A percentile compares a stretch with the other conserved stretches of the same genome.
These are phyloP conservation scores for Eledona agricola DNA, from an alignment of 2,888 invertebrate genomes.

Conservation along the genomic window DNA sequence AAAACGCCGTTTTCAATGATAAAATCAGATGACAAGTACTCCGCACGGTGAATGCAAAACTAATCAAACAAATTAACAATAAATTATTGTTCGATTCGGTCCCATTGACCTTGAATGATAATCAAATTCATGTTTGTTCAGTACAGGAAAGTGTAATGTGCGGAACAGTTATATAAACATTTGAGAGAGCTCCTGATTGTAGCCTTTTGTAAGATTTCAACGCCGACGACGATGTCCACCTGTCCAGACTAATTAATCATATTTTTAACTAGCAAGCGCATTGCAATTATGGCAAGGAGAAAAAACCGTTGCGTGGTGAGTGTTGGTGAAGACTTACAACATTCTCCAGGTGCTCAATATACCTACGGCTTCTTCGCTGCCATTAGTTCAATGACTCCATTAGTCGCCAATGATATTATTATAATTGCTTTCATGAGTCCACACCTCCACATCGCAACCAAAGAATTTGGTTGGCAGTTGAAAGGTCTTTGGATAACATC, in stretches of 20 bases:
- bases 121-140: constrained; percentile 14
- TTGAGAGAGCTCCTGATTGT: constrained; percentile 7
- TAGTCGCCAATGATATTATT: constrained; percentile 20
- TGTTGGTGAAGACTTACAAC: constrained; percentile 25
- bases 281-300: no score
- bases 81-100: constrained; percentile 16
- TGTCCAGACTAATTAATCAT: constrained; percentile 6
- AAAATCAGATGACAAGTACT: constrained; percentile 15
- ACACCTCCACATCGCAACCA: constrained; percentile 5
- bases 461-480: no score
- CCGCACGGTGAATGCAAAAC: constrained; percentile 3
- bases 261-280: constrained; percentile 13
- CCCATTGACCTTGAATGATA: constrained; percentile 25
- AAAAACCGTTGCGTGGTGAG: constrained; percentile 5
- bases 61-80: constrained; percentile 8
- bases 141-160: constrained; percentile 21
- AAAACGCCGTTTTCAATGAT: constrained; percentile 13
- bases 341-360: constrained; percentile 23
- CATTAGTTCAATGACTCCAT: constrained; percentile 17
- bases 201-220: not conserved
- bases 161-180: constrained; percentile 21
- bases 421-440: constrained; percentile 13
- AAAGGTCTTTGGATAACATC: no score
- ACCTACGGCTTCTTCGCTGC: constrained; percentile 18
- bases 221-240: not conserved